A percentile compares a stretch with the other conserved stretches of the same genome.
phyloP scores from a whole-genome alignment of 1,140 invertebrate genomes.

The Teleogryllus occipitalis region DNA sequence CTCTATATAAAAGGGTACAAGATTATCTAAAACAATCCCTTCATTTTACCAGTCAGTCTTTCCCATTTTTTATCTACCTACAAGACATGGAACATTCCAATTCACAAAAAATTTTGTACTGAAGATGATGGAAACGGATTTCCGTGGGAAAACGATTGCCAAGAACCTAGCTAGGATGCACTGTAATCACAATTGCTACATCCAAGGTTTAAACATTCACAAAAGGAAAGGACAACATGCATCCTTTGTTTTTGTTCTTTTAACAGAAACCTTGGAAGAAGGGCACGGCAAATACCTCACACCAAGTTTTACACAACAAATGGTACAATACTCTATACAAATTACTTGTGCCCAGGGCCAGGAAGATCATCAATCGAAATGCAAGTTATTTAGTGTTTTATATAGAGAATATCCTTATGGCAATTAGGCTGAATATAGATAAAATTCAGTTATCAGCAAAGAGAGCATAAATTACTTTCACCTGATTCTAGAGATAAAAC shows the following conservation, averaged over 20 bases:
- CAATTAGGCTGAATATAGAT: background rate
- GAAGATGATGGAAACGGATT: conserved; percentile 14
- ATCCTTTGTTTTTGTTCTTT: conserved; percentile 1
- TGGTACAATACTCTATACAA: conserved; percentile 11
- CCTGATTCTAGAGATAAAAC: background rate
- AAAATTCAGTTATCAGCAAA: background rate
- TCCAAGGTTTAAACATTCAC: background rate
- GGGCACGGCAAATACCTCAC: background rate
- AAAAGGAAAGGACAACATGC: background rate
- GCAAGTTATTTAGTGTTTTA: background rate
- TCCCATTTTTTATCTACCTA: conserved; percentile 17
- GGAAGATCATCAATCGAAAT: conserved; percentile 13
- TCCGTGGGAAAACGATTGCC: conserved; percentile 3
- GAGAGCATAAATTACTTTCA: conserved; percentile 1
- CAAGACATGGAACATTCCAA: conserved; percentile 11
- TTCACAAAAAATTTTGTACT: conserved; percentile 19
- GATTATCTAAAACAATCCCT: conserved; percentile 16
- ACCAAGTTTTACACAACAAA: conserved; percentile 5
- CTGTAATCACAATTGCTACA: background rate
- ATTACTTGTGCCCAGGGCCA: conserved; percentile 16
- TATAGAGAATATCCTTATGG: conserved; percentile 1
- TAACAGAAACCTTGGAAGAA: background rate
- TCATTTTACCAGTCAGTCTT: conserved; percentile 16
- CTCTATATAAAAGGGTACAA: conserved; percentile 16
- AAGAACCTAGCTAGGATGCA: conserved; percentile 3